These are phyloP conservation scores for Melanotaenia boesemani DNA, from an alignment of 2,797 vertebrate species.

Conservation along the genomic window DNA sequence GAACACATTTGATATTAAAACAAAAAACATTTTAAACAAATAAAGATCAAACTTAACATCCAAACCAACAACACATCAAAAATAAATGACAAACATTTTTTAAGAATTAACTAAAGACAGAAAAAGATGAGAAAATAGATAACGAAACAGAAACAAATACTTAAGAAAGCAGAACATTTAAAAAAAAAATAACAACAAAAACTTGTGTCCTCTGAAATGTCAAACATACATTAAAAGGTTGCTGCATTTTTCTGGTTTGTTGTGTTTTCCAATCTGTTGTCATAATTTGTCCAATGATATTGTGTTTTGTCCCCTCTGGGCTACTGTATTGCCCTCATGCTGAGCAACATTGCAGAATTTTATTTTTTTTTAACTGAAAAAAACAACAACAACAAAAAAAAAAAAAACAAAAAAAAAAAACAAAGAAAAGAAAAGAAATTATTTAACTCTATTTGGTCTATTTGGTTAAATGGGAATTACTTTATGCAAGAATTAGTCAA, in stretches of 20 bases:
- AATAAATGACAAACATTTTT: neutral
- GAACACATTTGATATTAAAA: neutral
- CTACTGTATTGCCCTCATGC: conserved; percentile 34
- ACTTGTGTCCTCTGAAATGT: neutral
- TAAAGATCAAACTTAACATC: neutral
- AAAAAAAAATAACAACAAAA: neutral
- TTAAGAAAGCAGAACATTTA: neutral
- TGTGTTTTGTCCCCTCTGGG: conserved; percentile 1
- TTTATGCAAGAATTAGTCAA: conserved; percentile 77
- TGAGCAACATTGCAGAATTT: conserved; percentile 50
- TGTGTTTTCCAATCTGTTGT: neutral
- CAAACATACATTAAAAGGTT: neutral
- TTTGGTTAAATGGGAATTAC: conserved; percentile 74
- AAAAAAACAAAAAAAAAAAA: too few species aligned
- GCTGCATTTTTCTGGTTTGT: neutral
- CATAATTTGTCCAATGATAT: neutral
- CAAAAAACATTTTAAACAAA: neutral
- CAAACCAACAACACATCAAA: neutral
- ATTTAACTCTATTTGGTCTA: conserved; percentile 71
- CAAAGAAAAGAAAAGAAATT: conserved; percentile 38
- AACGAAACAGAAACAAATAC: neutral
- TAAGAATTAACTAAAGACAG: neutral
- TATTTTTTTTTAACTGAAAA: conserved; percentile 40
- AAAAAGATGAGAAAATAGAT: neutral
- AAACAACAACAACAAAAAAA: conserved; percentile 2